Evolutionary conservation across 2,113 vertebrate species (phyloP).

Genomic region (Spermophilus dauricus): DNA sequence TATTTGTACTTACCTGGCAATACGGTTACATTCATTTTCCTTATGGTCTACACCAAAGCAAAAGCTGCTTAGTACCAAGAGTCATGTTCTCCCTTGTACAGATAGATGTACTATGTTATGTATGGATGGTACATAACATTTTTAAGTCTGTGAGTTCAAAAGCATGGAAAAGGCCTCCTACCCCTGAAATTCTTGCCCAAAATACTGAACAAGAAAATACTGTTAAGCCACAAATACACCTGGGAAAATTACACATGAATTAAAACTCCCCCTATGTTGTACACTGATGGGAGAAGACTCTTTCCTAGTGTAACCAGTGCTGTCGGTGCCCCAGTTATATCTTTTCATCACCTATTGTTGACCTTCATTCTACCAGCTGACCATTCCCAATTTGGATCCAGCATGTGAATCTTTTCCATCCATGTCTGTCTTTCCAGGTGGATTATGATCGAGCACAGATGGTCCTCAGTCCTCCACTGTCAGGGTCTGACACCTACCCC

Average conservation of each 20-base stretch:
- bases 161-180: not conserved
- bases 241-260: not conserved
- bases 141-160: not conserved
- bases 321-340: accelerated
- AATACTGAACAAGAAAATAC: not conserved
- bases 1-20: not conserved
- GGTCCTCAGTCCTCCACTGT: constrained; percentile 93
- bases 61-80: not conserved
- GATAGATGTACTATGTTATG: not conserved
- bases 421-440: constrained; percentile 88
- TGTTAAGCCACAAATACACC: not conserved
- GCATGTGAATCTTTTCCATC: not conserved
- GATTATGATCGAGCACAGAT: constrained; percentile 95
- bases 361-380: not conserved
- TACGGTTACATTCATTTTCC: not conserved
- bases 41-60: not conserved
- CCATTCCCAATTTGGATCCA: not conserved
- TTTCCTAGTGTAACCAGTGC: no score
- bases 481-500: constrained; percentile 95
- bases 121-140: not conserved
- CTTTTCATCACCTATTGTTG: not conserved
- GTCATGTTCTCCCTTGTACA: not conserved
- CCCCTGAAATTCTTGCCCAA: not conserved
- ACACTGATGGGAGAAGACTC: not conserved
- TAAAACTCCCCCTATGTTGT: not conserved